phyloP scores from a whole-genome alignment of 2,888 invertebrate genomes.

The Eurois occulta region DNA sequence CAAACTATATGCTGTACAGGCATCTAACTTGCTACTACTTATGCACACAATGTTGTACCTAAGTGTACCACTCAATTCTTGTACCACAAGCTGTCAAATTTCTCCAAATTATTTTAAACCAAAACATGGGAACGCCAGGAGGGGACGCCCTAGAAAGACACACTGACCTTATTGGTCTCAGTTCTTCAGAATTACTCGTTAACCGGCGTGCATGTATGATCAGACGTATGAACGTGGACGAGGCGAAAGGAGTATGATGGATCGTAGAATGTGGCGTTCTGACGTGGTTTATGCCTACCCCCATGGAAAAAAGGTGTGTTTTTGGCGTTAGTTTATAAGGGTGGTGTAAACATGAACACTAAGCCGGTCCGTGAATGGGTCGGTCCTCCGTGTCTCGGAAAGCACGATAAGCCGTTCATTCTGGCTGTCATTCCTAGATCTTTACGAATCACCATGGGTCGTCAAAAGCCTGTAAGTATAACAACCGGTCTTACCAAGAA shows the following conservation, averaged over 20 bases:
- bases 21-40: neutral
- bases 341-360: neutral
- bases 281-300: neutral
- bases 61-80: neutral
- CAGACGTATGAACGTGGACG: neutral
- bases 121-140: neutral
- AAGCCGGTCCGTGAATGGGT: neutral
- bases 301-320: neutral
- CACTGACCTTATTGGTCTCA: too few relatives aligned
- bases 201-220: neutral
- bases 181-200: too few relatives aligned
- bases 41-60: neutral
- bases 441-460: neutral
- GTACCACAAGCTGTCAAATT: too few relatives aligned
- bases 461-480: neutral
- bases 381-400: neutral
- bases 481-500: neutral
- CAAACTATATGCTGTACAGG: neutral
- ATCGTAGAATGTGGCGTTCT: neutral
- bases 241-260: neutral
- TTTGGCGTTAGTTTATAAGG: fast-evolving
- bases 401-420: neutral
- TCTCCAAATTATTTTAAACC: too few relatives aligned
- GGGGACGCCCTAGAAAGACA: too few relatives aligned
- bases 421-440: neutral